Evolutionary conservation across 2,113 vertebrate genomes (phyloP), one percentile per base, ranked within the genome.

Genomic region (Isichthys henryi): DNA sequence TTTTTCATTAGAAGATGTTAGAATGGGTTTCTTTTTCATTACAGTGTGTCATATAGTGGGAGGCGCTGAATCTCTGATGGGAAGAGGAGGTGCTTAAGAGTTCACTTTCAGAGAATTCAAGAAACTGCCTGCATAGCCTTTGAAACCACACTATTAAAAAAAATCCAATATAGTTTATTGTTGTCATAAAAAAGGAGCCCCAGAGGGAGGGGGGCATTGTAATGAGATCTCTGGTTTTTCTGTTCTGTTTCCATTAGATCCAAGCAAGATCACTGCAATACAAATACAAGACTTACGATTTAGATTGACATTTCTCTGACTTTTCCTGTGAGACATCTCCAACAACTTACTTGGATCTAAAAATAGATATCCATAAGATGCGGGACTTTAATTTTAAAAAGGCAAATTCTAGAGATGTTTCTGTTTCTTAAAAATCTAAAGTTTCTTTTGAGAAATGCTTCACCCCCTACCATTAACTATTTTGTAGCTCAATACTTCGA

Each of bases 1-100:
- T 94, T 95, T 94, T 92, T 95, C 92, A 94, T 95, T 95, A 94
- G 90, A 90, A 86, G 80, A 95, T 91, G 92, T 91, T 90, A 80
- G 91, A 93, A 93, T 90, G 91, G 93, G 91, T 91, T 94, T 93
- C 83, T 92, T 93, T 90, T 93, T 92, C 91, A 95, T 95, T 93
- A 95, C 92, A 11, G 89, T 88, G 91, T 91, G 93, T 93, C 93
- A 94, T 91, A 91, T 92, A 92, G 92, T 91, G 90, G 92, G 89
- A 49, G 9, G 70, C 74, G 35, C 0, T 88, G 86, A 11, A 91
- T 88, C 77, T 91, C 58, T 50, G 62, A 39, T 53, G 82, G 52
- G 31, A 85, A 35, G 92, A 91, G 91, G 93, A 92, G 92, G 88
- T 91, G 89, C 90, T 88, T 93, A 31, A n/a, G 50, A 62, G 13